Base-by-base conservation (phyloP, 2,797 vertebrate species). In the Clarias pachynema region DNA sequence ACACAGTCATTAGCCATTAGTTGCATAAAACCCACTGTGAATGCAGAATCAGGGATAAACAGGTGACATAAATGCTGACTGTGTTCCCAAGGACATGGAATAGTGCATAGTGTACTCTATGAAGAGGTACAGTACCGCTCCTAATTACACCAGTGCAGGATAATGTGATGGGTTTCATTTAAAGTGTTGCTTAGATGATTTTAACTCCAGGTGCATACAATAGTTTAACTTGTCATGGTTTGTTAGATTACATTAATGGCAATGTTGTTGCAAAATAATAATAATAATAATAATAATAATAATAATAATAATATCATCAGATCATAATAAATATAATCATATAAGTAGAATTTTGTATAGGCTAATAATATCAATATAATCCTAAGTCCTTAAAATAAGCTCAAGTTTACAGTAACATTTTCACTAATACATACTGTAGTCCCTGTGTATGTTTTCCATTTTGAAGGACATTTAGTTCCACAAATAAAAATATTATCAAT, bases 61-160 rank as follows among this genome's bases (percentile, higher is more conserved):
- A 96, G 95, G 93, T 95, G 94, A 94, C 92, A 93, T 91, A 93
- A 94, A 89, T 93, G 94, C 94, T 95, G 95, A 93, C 93, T 94
- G 92, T 93, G 92, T 91, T 94, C 93, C 84, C 93, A 91, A 93
- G 81, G 83, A 90, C 91, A 91, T 91, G 90, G 93, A 95, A 93
- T 83, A 80, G 90, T 83, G 89, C 90, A 87, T 81, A 91, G 86
- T 81, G 89, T 87, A 80, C 81, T 69, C 77, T 60, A 81, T 63
- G 84, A 87, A 79, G n/a, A 86, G 84, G 85, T 81, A 77, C 70
- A 81, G 69, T 77, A 53, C 62, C 22, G 60, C 84, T 87, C 44
- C 85, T 88, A 88, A 88, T 89, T 89, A 89, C 86, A 83, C 60
- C 49, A 79, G 31, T 86, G 29, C 72, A 85, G 87, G 59, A 87